Base-by-base conservation (phyloP, 1,140 invertebrate species). In the Tribolium castaneum region DNA sequence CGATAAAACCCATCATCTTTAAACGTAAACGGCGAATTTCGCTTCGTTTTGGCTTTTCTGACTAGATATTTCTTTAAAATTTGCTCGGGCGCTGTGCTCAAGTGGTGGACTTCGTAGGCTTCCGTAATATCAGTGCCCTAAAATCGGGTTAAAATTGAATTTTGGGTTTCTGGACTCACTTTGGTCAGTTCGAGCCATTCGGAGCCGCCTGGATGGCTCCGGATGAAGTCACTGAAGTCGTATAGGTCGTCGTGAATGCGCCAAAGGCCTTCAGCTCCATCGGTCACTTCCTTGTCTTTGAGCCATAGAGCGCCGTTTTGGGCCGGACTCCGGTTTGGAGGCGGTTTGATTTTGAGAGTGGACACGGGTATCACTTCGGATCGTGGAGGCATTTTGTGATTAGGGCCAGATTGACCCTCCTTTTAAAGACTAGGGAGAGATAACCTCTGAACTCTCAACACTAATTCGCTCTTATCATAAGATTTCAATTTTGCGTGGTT, bases 261-360 rank as follows among this genome's bases (percentile, higher is more conserved):
- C 95, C 95, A 97, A 0, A 95, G 86, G 3, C 90, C 91, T 84
- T 94, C 93, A 0, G 94, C 92, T 9, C 91, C 91, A 82, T 96
- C 94, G 7, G 45, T 75, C 4, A 14, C n/a, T 12, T 50, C 56
- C 78, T 81, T 82, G n/a, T 79, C 80, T 62, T 84, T 79, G 35
- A 84, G 34, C 83, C 83, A 84, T 59, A 78, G 72, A 7, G 82
- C 62, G 7, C 77, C 78, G 7, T 78, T 80, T 71, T 71, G 75
- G 7, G 76, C 49, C 19, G 54, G 16, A 51, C 70, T 14, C n/a
- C 82, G 59, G 30, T 80, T 76, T 51, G 74, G 35, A 0, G 80
- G 75, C 9, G 78, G 75, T 39, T 25, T 70, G 12, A 83, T 83
- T 5, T 80, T 80, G 9, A 83, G 62, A 16, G 62, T 75, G 3